phyloP scores from a whole-genome alignment of 2,113 vertebrate species.

The Circaetus cinerascens region DNA sequence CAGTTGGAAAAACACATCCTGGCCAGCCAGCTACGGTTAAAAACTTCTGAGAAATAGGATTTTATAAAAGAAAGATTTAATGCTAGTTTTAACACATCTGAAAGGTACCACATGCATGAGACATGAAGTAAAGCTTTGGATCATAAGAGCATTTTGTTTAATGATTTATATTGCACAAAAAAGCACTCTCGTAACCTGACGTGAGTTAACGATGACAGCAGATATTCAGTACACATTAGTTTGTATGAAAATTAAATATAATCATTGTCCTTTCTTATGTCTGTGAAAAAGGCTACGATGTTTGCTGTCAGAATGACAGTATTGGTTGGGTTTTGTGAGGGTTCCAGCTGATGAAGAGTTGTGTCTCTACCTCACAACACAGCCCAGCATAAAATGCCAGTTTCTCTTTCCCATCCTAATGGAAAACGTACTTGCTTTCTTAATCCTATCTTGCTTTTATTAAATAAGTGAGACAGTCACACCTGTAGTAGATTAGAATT shows the following conservation, averaged over 20 bases:
- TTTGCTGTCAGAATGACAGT: not conserved
- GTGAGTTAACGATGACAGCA: not conserved
- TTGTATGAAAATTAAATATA: not conserved
- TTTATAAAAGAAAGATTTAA: not conserved
- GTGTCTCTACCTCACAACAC: not conserved
- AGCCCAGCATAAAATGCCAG: not conserved
- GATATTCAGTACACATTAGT: not conserved
- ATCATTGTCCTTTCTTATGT: not conserved
- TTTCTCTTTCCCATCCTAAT: not conserved
- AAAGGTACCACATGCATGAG: not conserved
- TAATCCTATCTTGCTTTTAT: not conserved
- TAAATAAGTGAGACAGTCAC: not conserved
- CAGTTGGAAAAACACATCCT: not conserved
- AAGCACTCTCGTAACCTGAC: not conserved
- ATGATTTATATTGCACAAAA: not conserved
- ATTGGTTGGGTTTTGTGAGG: not conserved
- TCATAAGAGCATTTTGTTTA: not conserved
- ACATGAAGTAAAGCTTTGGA: not conserved
- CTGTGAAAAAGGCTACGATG: not conserved
- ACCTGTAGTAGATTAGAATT: conserved; percentile 39
- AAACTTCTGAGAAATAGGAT: not conserved
- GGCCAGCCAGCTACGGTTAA: not conserved
- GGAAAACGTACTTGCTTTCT: not conserved
- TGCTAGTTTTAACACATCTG: not conserved
- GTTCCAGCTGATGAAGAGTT: not conserved